Evolutionary conservation across 2,888 invertebrate species (phyloP).

Genomic region (Bedellia somnulentella): DNA sequence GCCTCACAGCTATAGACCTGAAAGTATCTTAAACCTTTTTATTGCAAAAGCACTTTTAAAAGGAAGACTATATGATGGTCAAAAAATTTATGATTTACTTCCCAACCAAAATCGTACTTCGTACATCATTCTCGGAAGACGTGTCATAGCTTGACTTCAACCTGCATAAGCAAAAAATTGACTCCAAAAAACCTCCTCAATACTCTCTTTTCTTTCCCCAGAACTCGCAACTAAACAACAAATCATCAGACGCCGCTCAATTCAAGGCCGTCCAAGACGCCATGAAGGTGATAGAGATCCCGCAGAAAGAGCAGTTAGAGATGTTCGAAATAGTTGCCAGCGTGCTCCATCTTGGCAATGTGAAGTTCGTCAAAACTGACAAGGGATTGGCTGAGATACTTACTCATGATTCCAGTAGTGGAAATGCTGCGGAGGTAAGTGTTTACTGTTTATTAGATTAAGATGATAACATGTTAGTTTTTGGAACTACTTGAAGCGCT

Average conservation of each 20-base stretch:
- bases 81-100: too few species aligned
- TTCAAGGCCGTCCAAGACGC: constrained; percentile 73
- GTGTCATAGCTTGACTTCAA: too few species aligned
- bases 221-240: constrained; percentile 21
- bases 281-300: constrained; percentile 77
- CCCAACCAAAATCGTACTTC: too few species aligned
- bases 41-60: too few species aligned
- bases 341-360: constrained; percentile 83
- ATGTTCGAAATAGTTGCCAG: constrained; percentile 83
- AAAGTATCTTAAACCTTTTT: too few species aligned
- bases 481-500: too few species aligned
- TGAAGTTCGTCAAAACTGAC: constrained; percentile 73
- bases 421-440: constrained; percentile 69
- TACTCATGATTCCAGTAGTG: constrained; percentile 57
- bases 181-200: background rate
- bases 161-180: too few species aligned
- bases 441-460: background rate
- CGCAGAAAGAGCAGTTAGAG: constrained; percentile 69
- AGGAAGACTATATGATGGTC: too few species aligned
- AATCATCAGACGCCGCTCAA: constrained; percentile 64
- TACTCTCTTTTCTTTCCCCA: background rate
- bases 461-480: too few species aligned
- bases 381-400: constrained; percentile 71
- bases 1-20: too few species aligned
- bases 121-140: too few species aligned